Evolutionary conservation across 2,888 invertebrate genomes (phyloP).

Genomic region (Lithophane semibrunnea): DNA sequence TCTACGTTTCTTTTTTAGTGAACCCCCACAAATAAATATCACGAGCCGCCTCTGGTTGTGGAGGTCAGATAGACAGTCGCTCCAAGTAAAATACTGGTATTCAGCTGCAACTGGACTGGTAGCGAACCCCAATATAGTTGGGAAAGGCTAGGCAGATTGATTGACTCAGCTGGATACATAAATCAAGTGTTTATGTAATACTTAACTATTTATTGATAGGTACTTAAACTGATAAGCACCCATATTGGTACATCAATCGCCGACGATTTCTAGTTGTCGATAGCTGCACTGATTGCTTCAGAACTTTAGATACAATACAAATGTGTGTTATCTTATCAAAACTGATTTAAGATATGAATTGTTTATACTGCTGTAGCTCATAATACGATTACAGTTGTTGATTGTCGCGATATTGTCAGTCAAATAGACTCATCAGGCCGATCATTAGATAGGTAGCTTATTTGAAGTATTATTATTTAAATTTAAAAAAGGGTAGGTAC

Average conservation of each 20-base stretch:
- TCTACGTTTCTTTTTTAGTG: too few relatives aligned
- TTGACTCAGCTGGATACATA: too few relatives aligned
- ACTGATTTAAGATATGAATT: conserved; percentile 46
- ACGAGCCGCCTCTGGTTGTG: too few relatives aligned
- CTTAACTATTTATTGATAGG: conserved; percentile 13
- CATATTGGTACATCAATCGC: conserved; percentile 19
- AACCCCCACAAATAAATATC: too few relatives aligned
- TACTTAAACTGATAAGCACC: conserved; percentile 37
- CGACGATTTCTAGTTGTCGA: conserved; percentile 17
- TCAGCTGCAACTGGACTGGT: too few relatives aligned
- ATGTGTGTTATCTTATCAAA: conserved; percentile 58
- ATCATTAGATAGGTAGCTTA: conserved; percentile 10
- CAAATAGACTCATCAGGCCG: neutral
- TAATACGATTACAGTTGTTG: conserved; percentile 35
- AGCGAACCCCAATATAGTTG: too few relatives aligned
- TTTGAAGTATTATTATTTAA: too few relatives aligned
- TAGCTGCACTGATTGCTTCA: conserved; percentile 36
- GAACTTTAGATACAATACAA: conserved; percentile 24
- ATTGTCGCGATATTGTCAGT: conserved; percentile 42
- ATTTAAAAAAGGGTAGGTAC: too few relatives aligned
- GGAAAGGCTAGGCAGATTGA: too few relatives aligned
- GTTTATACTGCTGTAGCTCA: conserved; percentile 39
- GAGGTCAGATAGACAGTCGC: too few relatives aligned
- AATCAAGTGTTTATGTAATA: conserved; percentile 25
- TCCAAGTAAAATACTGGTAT: too few relatives aligned